phyloP scores from a whole-genome alignment of 2,888 invertebrate species.

The Ectemnius lituratus region DNA sequence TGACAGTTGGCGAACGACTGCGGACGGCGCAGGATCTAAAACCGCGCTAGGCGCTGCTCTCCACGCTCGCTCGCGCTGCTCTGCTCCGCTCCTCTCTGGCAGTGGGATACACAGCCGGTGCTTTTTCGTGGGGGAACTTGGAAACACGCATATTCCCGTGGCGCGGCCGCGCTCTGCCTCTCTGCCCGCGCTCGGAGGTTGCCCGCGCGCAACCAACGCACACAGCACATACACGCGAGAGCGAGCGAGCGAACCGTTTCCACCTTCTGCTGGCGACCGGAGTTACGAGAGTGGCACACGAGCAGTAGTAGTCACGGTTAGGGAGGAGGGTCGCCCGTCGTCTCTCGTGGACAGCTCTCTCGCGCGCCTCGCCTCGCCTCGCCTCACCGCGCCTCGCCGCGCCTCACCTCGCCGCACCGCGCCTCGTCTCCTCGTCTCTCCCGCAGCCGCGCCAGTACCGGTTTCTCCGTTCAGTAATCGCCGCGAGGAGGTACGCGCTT shows the following conservation, averaged over 20 bases:
- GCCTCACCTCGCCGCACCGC: conserved; percentile 52
- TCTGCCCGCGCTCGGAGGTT: too few relatives aligned
- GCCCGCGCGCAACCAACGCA: conserved; percentile 49
- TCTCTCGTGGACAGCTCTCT: conserved; percentile 59
- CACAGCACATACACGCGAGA: conserved; percentile 25
- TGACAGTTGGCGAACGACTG: conserved; percentile 84
- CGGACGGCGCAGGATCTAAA: conserved; percentile 82
- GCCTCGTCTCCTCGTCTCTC: conserved; percentile 48
- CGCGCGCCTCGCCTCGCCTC: conserved; percentile 59
- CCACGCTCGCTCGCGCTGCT: conserved; percentile 69
- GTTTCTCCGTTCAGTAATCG: conserved; percentile 54
- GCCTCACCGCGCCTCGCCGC: conserved; percentile 57
- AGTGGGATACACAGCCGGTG: conserved; percentile 54
- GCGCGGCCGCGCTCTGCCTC: conserved; percentile 6
- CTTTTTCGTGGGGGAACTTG: conserved; percentile 65
- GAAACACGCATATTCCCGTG: conserved; percentile 60
- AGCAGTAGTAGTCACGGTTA: conserved; percentile 60
- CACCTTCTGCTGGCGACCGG: conserved; percentile 58
- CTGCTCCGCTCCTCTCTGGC: conserved; percentile 59
- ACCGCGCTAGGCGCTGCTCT: conserved; percentile 74
- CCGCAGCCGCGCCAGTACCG: conserved; percentile 22
- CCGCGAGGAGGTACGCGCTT: conserved; percentile 56
- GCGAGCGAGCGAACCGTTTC: conserved; percentile 44
- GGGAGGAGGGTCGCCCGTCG: conserved; percentile 62
- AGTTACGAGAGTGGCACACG: conserved; percentile 61